Evolutionary conservation across 2,797 vertebrate species (phyloP).

Genomic region (Emydoidea blandingii): DNA sequence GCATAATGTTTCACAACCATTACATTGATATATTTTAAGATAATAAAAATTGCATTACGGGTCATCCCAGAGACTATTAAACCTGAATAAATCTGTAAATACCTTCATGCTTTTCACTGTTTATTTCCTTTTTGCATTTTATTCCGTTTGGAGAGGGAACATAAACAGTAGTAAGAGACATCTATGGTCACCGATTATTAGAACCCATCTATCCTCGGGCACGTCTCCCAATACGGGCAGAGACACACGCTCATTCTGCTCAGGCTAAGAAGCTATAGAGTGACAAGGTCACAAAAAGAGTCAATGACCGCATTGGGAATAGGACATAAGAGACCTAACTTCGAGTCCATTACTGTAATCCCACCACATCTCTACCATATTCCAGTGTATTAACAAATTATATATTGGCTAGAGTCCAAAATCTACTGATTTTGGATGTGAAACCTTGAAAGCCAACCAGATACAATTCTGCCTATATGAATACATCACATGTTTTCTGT

Average conservation of each 20-base stretch:
- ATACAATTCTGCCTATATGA: no score
- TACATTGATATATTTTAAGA: neutral
- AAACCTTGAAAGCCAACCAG: no score
- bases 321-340: neutral
- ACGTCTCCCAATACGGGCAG: neutral
- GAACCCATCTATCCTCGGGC: slow-evolving; percentile 15
- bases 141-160: slow-evolving; percentile 46
- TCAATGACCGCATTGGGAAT: neutral
- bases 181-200: slow-evolving; percentile 17
- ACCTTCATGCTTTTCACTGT: slow-evolving; percentile 59
- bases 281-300: neutral
- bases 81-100: slow-evolving; percentile 65
- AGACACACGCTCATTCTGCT: neutral
- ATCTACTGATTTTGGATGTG: no score
- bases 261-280: neutral
- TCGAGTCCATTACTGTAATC: neutral
- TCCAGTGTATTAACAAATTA: neutral
- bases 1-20: slow-evolving; percentile 47
- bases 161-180: slow-evolving; percentile 52
- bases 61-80: slow-evolving; percentile 66
- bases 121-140: slow-evolving; percentile 69
- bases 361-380: neutral
- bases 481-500: no score
- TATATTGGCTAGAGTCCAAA: no score
- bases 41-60: slow-evolving; percentile 52